Conservation (phyloP, 2,888 invertebrate species). For the Zaprionus bogoriensis region DNA sequence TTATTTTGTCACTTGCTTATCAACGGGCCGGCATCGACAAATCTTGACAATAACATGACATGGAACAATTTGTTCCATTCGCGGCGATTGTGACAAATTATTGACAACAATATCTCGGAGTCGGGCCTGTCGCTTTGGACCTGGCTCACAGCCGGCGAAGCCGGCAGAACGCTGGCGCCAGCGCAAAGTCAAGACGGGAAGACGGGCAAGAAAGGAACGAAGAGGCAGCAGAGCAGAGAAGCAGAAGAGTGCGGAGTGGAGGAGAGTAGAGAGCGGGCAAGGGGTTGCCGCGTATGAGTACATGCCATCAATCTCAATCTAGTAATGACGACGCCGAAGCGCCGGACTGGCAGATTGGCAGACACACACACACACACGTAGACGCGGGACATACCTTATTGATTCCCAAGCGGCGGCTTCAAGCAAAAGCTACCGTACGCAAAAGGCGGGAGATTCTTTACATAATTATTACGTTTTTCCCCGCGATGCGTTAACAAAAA, state of each 20-base stretch:
- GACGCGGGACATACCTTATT: constrained; percentile 26
- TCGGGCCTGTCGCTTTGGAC: constrained; percentile 14
- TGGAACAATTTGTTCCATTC: constrained; percentile 76
- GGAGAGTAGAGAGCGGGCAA: background rate
- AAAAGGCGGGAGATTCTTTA: constrained; percentile 62
- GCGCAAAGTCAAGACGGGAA: constrained; percentile 4
- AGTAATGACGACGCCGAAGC: constrained; percentile 68
- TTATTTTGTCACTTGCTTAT: constrained; percentile 77
- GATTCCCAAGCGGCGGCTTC: constrained; percentile 58
- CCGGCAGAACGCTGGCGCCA: constrained; percentile 61
- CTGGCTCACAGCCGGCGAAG: constrained; percentile 28
- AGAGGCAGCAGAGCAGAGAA: constrained; percentile 5
- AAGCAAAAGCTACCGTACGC: constrained; percentile 59
- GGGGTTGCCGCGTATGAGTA: constrained; percentile 31
- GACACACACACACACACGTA: constrained; percentile 34
- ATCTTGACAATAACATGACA: constrained; percentile 80
- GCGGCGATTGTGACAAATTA: constrained; percentile 81
- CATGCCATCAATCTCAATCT: constrained; percentile 73
- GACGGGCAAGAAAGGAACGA: background rate
- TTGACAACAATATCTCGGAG: constrained; percentile 72
- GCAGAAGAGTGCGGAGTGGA: background rate
- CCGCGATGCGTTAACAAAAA: constrained; percentile 48
- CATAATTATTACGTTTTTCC: constrained; percentile 71
- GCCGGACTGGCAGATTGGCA: constrained; percentile 62
- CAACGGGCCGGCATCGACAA: constrained; percentile 60